Base-by-base conservation (phyloP, 2,797 vertebrate genomes). In the Ispidina lecontei region DNA sequence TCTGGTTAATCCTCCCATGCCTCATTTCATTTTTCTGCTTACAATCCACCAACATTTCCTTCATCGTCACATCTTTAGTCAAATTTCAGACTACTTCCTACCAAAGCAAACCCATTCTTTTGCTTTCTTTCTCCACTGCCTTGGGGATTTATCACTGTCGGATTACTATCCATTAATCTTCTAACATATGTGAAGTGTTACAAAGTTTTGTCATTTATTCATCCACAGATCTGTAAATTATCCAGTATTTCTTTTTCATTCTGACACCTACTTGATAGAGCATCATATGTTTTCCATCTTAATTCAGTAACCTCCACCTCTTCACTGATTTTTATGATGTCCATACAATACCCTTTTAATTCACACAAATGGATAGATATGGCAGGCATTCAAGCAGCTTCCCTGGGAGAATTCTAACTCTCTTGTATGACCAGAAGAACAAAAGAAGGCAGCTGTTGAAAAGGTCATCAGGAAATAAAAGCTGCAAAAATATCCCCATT, bases 381-480 rank as follows among this genome's bases (percentile, higher is more conserved):
- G 91, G 93, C 91, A 96, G 81, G 84, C 91, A 90, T 93, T 96
- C 94, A 95, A 91, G 86, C 55, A 89, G 75, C 60, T 64, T 91
- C 86, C 86, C 86, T 84, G 81, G 44, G 94, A 95, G 95, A 94
- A 87, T 93, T 95, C 77, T 88, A 51, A 72, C 68, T 87, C 86
- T 94, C 52, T 91, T 68, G 65, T 56, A 89, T 35, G 77, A 78
- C 90, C 93, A 93, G 68, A 84, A 93, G 74, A 96, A 95, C 84
- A 95, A 95, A 95, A 90, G 84, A 77, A 94, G 87, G 89, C 93
- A 95, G 92, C 93, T 95, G 93, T 68, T 95, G 92, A 93, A 95
- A 96, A 96, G 94, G 93, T 94, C 94, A 94, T 68, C 64, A 87
- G 81, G 77, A 96, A 96, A 95, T 9, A 90, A 29, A 79, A 87